Percentiles rank a stretch among this genome's conserved stretches.
These are phyloP conservation scores for Ramazzottius varieornatus DNA, from an alignment of 2,888 invertebrate species.

Conservation along the genomic window DNA sequence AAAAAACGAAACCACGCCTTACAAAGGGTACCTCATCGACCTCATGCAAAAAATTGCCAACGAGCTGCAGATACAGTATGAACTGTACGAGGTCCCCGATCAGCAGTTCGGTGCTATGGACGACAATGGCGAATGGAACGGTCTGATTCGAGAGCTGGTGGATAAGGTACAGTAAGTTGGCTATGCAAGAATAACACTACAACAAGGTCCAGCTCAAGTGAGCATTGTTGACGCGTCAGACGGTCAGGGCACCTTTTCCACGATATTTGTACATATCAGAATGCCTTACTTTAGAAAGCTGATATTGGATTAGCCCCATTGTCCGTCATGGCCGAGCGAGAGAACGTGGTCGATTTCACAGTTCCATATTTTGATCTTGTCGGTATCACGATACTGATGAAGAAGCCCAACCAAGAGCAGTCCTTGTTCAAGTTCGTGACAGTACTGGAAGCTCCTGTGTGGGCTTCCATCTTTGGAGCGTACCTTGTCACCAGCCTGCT, in stretches of 20 bases:
- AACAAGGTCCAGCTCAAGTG: neutral
- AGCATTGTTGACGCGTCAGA: neutral
- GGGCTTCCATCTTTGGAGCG: conserved; percentile 79
- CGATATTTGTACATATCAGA: conserved; percentile 9
- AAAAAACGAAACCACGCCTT: conserved; percentile 14
- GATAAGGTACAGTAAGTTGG: conserved; percentile 38
- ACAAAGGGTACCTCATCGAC: conserved; percentile 69
- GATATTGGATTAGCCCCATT: conserved; percentile 78
- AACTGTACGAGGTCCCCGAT: conserved; percentile 39
- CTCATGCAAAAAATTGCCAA: conserved; percentile 59
- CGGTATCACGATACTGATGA: conserved; percentile 85
- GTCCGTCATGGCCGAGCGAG: conserved; percentile 87
- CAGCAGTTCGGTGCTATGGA: conserved; percentile 66
- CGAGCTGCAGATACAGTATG: conserved; percentile 59
- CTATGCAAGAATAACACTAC: neutral
- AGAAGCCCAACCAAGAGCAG: conserved; percentile 56
- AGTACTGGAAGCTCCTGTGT: conserved; percentile 78
- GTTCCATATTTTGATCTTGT: conserved; percentile 94
- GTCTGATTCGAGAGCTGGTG: conserved; percentile 40
- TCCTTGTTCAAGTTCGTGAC: conserved; percentile 86
- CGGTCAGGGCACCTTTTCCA: neutral
- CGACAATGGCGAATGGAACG: conserved; percentile 53
- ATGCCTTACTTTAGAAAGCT: too few species aligned
- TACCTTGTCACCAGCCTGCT: conserved; percentile 78
- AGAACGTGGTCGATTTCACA: conserved; percentile 87